Evolutionary conservation across 2,888 invertebrate genomes (phyloP), one percentile per base, ranked within the genome.

Genomic region (Caenorhabditis plicata): DNA sequence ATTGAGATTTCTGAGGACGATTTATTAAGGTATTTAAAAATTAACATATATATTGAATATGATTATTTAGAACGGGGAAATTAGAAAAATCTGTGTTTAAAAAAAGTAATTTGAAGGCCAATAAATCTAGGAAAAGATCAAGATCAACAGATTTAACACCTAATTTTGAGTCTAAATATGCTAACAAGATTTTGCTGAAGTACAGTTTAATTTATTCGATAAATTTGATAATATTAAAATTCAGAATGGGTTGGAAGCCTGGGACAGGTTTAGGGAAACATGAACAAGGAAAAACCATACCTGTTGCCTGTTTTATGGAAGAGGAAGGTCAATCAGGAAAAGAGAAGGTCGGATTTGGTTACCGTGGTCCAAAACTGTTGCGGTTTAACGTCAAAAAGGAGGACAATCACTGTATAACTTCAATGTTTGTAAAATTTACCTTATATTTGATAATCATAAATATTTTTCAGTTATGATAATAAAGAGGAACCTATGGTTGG

Each of bases 251-350:
- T 3, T 86, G 86, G 86, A 79, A 71, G 39, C 84, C 84, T 23
- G 86, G 86, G 2, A 62, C 78, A 43, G 85, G 85, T 8, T 75
- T 86, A 15, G 86, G 86, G 1, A 75, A 70, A 32, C 67, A 75
- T 31, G 56, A 73, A 4, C 65, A 68, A 29, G 85, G 84, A 25
- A 81, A 82, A 45, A 43, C 60, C 0, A 35, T 61, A 15, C 72
- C 75, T 2, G 68, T 71, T 0, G 61, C 73, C 0, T 43, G 70
- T 5, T 46, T 69, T 9, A 32, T 74, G 38, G 66, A 68, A 32
- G 69, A 68, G 42, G 64, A 66, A 17, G 69, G 66, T 8, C 65
- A 72, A 44, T 29, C 31, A 9, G 57, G 68, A 9, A 54, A 48
- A 19, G 66, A 62, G 23, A 48, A 54, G 29, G 51, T 22, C 5